Evolutionary conservation across 2,888 invertebrate species (phyloP).

Genomic region (Chrysina gloriosa): DNA sequence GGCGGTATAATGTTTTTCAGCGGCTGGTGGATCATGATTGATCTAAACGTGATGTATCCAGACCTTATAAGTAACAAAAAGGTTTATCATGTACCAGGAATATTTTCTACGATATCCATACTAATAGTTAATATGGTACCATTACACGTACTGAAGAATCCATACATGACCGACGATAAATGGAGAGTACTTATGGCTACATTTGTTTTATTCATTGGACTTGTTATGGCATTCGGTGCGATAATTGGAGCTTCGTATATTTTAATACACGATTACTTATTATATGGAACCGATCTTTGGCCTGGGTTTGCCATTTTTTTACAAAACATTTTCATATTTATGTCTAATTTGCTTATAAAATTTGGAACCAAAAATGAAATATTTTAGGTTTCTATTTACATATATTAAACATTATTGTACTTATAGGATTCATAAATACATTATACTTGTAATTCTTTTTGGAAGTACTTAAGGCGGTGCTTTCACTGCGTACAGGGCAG

Average conservation of each 20-base stretch:
- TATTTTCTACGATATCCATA: conserved; percentile 51
- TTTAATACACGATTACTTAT: conserved; percentile 54
- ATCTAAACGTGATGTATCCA: conserved; percentile 47
- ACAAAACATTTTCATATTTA: conserved; percentile 54
- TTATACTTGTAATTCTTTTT: too few relatives aligned
- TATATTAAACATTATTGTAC: too few relatives aligned
- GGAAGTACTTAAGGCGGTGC: too few relatives aligned
- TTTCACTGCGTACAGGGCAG: too few relatives aligned
- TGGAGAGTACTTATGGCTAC: conserved; percentile 49
- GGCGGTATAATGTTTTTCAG: conserved; percentile 53
- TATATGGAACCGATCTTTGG: conserved; percentile 50
- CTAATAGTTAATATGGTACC: conserved; percentile 52
- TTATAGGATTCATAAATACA: too few relatives aligned
- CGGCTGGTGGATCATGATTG: conserved; percentile 59
- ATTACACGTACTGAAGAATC: conserved; percentile 47
- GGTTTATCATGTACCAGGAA: conserved; percentile 53
- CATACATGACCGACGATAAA: conserved; percentile 41
- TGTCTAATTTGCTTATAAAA: conserved; percentile 51
- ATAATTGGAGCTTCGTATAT: conserved; percentile 55
- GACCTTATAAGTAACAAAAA: conserved; percentile 41
- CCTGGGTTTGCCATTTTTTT: conserved; percentile 55
- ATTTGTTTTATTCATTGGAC: conserved; percentile 50
- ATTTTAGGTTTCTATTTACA: conserved; percentile 37
- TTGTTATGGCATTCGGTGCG: conserved; percentile 55
- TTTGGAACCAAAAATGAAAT: conserved; percentile 45